Evolutionary conservation across 2,113 vertebrate species (phyloP).

Genomic region (Eonycteris spelaea): DNA sequence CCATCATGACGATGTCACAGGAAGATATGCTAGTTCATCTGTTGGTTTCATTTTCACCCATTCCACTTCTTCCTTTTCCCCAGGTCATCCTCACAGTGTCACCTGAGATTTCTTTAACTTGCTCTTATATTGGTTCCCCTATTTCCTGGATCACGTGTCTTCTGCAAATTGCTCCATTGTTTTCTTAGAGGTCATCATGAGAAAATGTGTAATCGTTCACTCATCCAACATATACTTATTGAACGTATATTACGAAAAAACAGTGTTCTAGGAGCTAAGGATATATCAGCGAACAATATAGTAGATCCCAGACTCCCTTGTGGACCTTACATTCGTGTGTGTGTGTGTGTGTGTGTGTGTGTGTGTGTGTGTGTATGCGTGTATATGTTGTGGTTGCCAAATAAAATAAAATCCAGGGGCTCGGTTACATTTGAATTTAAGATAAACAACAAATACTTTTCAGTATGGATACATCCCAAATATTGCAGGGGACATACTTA

Average conservation of each 20-base stretch:
- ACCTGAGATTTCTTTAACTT: neutral
- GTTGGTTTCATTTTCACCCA: neutral
- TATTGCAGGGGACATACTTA: neutral
- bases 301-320: neutral
- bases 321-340: neutral
- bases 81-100: neutral
- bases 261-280: neutral
- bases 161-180: neutral
- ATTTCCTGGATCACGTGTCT: neutral
- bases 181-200: neutral
- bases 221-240: neutral
- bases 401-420: neutral
- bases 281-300: neutral
- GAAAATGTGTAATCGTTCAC: neutral
- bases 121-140: neutral
- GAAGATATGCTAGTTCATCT: neutral
- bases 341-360: neutral
- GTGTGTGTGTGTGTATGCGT: neutral
- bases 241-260: neutral
- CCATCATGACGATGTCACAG: neutral
- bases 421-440: neutral
- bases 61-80: fast-evolving
- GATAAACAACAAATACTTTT: neutral
- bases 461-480: neutral
- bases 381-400: neutral